phyloP scores from a whole-genome alignment of 2,797 vertebrate genomes.

The Sciaenops ocellatus region DNA sequence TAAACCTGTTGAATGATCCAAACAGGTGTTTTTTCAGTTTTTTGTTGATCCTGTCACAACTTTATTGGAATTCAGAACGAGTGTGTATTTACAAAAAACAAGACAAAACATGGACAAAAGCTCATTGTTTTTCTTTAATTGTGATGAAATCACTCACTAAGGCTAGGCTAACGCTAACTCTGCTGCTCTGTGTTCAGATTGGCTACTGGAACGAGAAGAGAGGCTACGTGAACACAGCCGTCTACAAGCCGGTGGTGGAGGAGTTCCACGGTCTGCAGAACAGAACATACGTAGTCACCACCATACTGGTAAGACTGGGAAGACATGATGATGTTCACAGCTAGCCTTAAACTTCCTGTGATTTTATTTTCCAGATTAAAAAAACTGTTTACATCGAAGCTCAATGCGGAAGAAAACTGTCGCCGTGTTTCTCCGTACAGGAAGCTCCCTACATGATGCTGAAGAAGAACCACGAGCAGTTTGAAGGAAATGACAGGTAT shows the following conservation, averaged over 20 bases:
- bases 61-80: too few species aligned
- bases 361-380: neutral
- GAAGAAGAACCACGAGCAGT: conserved; percentile 96
- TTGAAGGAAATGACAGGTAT: conserved; percentile 93
- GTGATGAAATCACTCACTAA: too few species aligned
- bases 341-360: neutral
- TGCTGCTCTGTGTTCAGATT: conserved; percentile 83
- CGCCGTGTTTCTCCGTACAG: conserved; percentile 71
- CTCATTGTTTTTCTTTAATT: neutral
- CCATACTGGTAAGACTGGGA: conserved; percentile 91
- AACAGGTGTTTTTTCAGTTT: too few species aligned
- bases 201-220: conserved; percentile 95
- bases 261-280: conserved; percentile 93
- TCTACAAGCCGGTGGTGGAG: conserved; percentile 87
- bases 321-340: neutral
- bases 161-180: neutral
- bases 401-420: too few species aligned
- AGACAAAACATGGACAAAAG: too few species aligned
- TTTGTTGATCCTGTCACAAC: too few species aligned
- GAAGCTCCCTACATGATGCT: conserved; percentile 99
- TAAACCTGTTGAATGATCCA: too few species aligned
- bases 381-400: neutral
- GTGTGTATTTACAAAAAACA: too few species aligned
- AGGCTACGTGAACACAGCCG: conserved; percentile 90
- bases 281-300: conserved; percentile 95